Percentiles rank a stretch among this genome's conserved stretches.
phyloP scores from a whole-genome alignment of 1,140 invertebrate genomes.

The Drosophila tsacasi region DNA sequence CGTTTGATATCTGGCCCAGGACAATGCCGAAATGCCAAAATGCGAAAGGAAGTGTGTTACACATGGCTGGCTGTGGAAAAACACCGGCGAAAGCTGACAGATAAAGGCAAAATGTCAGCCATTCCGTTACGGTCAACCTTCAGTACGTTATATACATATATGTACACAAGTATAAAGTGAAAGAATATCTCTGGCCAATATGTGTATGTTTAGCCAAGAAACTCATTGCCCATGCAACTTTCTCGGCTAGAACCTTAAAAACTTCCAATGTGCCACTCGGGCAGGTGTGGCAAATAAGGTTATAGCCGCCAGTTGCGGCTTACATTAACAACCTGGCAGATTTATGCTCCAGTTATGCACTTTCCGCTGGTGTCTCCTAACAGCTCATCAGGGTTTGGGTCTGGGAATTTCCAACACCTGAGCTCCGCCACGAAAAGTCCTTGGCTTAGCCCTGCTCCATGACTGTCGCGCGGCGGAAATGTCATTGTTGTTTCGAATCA shows the following conservation, averaged over 20 bases:
- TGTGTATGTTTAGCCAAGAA: constrained; percentile 65
- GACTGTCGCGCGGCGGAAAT: constrained; percentile 13
- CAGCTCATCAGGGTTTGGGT: constrained; percentile 35
- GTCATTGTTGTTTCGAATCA: constrained; percentile 71
- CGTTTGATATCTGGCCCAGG: constrained; percentile 19
- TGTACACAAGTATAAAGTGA: neutral
- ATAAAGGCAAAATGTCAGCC: constrained; percentile 34
- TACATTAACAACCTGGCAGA: constrained; percentile 69
- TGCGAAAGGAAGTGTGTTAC: constrained; percentile 31
- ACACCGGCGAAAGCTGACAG: constrained; percentile 36
- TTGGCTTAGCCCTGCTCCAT: constrained; percentile 2
- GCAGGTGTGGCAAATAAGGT: constrained; percentile 3
- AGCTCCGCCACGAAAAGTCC: constrained; percentile 20
- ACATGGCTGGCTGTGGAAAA: constrained; percentile 30
- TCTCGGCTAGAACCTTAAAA: constrained; percentile 29
- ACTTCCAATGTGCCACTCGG: constrained; percentile 55
- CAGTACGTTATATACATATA: neutral
- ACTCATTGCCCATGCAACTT: constrained; percentile 55
- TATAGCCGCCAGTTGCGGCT: constrained; percentile 44
- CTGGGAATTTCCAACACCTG: constrained; percentile 56
- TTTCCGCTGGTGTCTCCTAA: constrained; percentile 17
- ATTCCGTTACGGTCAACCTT: constrained; percentile 23
- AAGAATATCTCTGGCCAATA: neutral
- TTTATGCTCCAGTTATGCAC: constrained; percentile 72
- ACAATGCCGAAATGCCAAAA: constrained; percentile 19